Conservation (phyloP, 2,888 invertebrate species). For the Hypomecis punctinalis region DNA sequence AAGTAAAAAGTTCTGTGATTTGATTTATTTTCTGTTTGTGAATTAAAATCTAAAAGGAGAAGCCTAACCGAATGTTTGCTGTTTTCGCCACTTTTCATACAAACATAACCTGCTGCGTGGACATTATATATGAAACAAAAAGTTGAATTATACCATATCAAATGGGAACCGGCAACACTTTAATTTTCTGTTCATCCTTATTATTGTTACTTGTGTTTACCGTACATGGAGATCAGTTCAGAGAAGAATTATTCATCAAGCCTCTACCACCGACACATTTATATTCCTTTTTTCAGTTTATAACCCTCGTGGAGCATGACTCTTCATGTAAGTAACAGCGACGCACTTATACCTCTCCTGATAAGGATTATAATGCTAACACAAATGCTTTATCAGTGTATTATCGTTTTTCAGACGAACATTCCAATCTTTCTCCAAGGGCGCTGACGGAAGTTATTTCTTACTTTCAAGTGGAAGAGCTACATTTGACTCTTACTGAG, state of each 20-base stretch:
- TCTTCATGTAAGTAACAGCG: constrained; percentile 85
- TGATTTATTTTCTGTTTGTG: no score
- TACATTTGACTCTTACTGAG: constrained; percentile 96
- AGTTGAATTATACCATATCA: neutral
- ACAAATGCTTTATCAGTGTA: neutral
- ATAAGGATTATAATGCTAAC: neutral
- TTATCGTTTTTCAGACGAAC: constrained; percentile 86
- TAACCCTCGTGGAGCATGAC: constrained; percentile 89
- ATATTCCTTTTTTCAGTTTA: constrained; percentile 96
- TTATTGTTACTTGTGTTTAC: constrained; percentile 40
- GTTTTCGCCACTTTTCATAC: no score
- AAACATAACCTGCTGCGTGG: neutral
- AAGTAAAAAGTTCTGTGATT: no score
- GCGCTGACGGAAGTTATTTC: constrained; percentile 94
- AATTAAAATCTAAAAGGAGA: no score
- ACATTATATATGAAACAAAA: neutral
- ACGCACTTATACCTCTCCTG: constrained; percentile 14
- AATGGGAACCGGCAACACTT: constrained; percentile 42
- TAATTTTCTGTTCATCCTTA: constrained; percentile 37
- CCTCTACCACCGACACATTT: constrained; percentile 93
- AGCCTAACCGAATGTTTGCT: no score
- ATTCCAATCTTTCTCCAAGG: constrained; percentile 95
- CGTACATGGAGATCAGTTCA: constrained; percentile 87
- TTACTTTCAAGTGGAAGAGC: constrained; percentile 93
- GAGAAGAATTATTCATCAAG: constrained; percentile 95